A percentile compares a stretch with the other conserved stretches of the same genome.
Conservation (phyloP, 2,797 vertebrate genomes). For the Enteromius fasciolatus region DNA sequence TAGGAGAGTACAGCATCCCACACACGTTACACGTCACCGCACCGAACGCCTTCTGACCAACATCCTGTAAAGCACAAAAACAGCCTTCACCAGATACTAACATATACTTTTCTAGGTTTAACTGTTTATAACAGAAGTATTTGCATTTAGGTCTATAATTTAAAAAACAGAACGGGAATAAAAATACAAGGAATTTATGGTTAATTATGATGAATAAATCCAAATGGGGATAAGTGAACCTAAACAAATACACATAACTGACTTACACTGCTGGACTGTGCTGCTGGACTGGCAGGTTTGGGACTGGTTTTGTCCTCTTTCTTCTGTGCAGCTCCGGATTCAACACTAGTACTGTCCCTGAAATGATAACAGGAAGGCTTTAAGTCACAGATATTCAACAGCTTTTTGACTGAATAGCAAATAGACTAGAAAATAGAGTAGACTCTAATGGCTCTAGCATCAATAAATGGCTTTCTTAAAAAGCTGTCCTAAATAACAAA, state of each 20-base stretch:
- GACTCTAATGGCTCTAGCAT: not conserved
- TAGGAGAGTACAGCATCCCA: slow-evolving; percentile 96
- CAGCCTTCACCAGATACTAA: not conserved
- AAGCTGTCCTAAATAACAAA: not conserved
- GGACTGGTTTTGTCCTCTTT: slow-evolving; percentile 82
- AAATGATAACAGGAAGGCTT: slow-evolving; percentile 52
- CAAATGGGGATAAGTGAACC: not conserved
- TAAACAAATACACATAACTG: not conserved
- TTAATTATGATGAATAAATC: not conserved
- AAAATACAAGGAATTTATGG: not conserved
- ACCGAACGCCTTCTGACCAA: slow-evolving; percentile 93
- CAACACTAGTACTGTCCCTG: slow-evolving; percentile 70
- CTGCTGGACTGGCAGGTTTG: slow-evolving; percentile 85
- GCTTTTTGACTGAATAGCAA: not conserved
- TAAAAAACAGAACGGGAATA: not conserved
- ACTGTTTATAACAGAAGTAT: not conserved
- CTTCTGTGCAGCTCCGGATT: slow-evolving; percentile 82
- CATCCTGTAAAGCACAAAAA: slow-evolving; percentile 78
- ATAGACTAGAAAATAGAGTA: not conserved
- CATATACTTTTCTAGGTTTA: not conserved
- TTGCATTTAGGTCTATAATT: not conserved
- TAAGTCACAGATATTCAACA: slow-evolving; percentile 15
- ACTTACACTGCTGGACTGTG: slow-evolving; percentile 88
- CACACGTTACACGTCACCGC: slow-evolving; percentile 92
- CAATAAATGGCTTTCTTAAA: not conserved